Percentiles rank a stretch among this genome's conserved stretches.
phyloP scores from a whole-genome alignment of 2,797 vertebrate genomes.

The Darevskia nairensis region DNA sequence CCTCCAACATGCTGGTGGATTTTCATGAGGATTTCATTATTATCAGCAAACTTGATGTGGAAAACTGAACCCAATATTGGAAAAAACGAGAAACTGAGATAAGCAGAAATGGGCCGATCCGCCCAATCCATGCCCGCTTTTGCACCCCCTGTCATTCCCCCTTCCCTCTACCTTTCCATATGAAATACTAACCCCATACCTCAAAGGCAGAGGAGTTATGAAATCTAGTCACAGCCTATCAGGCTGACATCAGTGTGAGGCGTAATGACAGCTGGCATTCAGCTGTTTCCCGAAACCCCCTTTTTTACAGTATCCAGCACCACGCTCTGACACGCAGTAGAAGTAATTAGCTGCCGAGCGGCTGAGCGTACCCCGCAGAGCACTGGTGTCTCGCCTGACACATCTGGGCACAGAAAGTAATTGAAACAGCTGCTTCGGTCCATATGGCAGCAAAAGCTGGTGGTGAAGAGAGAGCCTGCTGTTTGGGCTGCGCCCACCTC shows the following conservation, averaged over 20 bases:
- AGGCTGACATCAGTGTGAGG: constrained; percentile 83
- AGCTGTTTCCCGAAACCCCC: constrained; percentile 89
- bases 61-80: background rate
- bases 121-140: background rate
- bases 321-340: constrained; percentile 90
- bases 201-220: constrained; percentile 37
- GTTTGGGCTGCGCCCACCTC: constrained; percentile 91
- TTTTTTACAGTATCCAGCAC: constrained; percentile 88
- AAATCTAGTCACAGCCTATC: constrained; percentile 79
- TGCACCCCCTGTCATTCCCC: too few relatives aligned
- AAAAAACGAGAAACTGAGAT: background rate
- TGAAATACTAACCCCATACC: background rate
- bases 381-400: constrained; percentile 98
- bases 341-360: constrained; percentile 99
- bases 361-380: constrained; percentile 94
- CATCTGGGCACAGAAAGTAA: constrained; percentile 99
- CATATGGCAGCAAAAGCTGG: constrained; percentile 99
- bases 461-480: constrained; percentile 81
- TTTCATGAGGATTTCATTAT: background rate
- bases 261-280: constrained; percentile 94
- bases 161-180: background rate
- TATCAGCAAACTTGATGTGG: background rate
- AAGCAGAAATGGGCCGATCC: background rate
- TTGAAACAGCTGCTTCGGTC: constrained; percentile 99
- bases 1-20: background rate